These are phyloP conservation scores for Platycercus adscitus DNA, from an alignment of 2,113 vertebrate genomes.

Conservation along the genomic window DNA sequence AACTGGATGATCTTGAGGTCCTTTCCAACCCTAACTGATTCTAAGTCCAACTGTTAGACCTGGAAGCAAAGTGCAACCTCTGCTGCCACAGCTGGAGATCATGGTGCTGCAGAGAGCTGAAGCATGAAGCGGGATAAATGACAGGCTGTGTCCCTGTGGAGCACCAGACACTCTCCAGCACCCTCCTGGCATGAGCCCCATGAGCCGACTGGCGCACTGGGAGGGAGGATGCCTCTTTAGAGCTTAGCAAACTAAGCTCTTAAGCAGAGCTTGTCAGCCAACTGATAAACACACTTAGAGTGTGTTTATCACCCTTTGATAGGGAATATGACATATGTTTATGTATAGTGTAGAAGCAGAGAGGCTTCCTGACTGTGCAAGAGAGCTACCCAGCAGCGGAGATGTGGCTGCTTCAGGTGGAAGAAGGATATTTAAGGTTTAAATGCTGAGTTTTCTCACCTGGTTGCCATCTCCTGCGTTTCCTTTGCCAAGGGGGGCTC, in stretches of 20 bases:
- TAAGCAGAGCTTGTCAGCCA: not conserved
- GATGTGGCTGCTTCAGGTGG: not conserved
- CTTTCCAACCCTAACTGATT: too few species aligned
- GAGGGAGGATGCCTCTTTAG: not conserved
- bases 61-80: fast-evolving
- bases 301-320: constrained; percentile 12
- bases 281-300: constrained; percentile 29
- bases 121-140: not conserved
- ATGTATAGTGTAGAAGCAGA: not conserved
- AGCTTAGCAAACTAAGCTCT: not conserved
- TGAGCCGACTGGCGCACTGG: fast-evolving
- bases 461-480: not conserved
- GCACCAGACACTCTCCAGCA: not conserved
- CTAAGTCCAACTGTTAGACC: not conserved
- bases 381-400: not conserved
- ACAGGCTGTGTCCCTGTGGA: not conserved
- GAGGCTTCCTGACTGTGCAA: not conserved
- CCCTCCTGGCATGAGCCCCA: not conserved
- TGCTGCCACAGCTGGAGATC: not conserved
- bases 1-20: too few species aligned
- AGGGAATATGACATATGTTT: not conserved
- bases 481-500: not conserved
- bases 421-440: not conserved
- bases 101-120: not conserved
- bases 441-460: not conserved